These are phyloP conservation scores for Patella depressa DNA, from an alignment of 2,888 invertebrate species.

Conservation along the genomic window DNA sequence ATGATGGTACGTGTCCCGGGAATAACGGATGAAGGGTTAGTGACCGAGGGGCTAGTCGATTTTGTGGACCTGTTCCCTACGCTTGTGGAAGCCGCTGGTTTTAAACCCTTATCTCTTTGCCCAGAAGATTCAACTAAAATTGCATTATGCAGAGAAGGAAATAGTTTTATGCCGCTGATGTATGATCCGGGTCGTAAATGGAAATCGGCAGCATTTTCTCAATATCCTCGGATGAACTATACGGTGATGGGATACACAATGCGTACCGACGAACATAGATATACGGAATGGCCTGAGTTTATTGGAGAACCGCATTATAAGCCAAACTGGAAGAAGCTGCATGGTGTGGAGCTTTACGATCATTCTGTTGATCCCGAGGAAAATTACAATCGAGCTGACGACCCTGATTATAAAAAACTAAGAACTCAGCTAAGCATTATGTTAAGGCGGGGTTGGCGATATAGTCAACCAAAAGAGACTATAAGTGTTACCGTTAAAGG, in stretches of 20 bases:
- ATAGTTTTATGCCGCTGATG: conserved; percentile 36
- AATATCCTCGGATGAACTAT: conserved; percentile 21
- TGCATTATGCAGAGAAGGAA: conserved; percentile 35
- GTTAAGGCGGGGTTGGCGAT: conserved; percentile 51
- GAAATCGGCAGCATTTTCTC: conserved; percentile 31
- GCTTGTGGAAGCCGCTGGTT: conserved; percentile 45
- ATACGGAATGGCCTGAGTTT: conserved; percentile 50
- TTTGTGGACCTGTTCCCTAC: conserved; percentile 53
- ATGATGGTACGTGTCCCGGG: conserved; percentile 49
- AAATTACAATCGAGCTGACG: conserved; percentile 36
- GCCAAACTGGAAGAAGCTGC: conserved; percentile 33
- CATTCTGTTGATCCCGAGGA: conserved; percentile 43
- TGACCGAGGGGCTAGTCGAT: conserved; percentile 39
- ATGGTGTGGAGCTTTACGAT: conserved; percentile 42
- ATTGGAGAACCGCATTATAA: conserved; percentile 28
- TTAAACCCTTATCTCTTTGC: conserved; percentile 22
- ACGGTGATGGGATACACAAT: conserved; percentile 47
- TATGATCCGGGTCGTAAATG: conserved; percentile 13
- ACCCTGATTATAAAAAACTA: conserved; percentile 56
- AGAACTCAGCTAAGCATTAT: conserved; percentile 35
- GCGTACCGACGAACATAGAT: conserved; percentile 43
- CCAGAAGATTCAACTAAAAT: conserved; percentile 26
- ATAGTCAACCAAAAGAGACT: conserved; percentile 3
- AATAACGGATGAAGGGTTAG: conserved; percentile 35
- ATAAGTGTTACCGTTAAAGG: background rate